These are phyloP conservation scores for Kuschelorhynchus macadamiae DNA, from an alignment of 2,888 invertebrate genomes.

Conservation along the genomic window DNA sequence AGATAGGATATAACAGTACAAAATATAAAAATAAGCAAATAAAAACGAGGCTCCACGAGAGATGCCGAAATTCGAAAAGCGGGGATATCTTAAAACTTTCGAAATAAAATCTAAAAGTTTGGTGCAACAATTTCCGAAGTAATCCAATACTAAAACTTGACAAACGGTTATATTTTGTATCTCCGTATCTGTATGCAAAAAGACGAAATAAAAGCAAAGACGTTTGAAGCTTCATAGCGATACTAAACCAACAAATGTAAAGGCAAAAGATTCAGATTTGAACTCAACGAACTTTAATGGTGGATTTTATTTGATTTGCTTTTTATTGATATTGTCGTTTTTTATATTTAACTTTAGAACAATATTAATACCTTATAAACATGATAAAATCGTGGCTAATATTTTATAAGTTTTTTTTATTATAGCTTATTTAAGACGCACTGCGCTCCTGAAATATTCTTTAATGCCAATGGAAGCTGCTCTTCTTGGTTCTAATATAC, in stretches of 20 bases:
- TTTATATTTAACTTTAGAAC: too few relatives aligned
- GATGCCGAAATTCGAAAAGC: conserved; percentile 20
- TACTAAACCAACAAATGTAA: conserved; percentile 42
- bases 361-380: too few relatives aligned
- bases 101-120: conserved; percentile 55
- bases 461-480: too few relatives aligned
- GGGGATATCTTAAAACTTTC: conserved; percentile 48
- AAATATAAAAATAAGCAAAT: conserved; percentile 17
- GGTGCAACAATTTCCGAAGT: conserved; percentile 56
- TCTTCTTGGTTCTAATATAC: too few relatives aligned
- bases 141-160: conserved; percentile 58
- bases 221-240: conserved; percentile 51
- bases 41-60: conserved; percentile 26
- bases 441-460: too few relatives aligned
- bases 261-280: conserved; percentile 40
- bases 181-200: conserved; percentile 51
- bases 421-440: too few relatives aligned
- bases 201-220: conserved; percentile 54
- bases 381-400: too few relatives aligned
- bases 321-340: conserved; percentile 16
- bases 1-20: conserved; percentile 12
- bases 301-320: conserved; percentile 35
- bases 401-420: too few relatives aligned
- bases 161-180: conserved; percentile 56
- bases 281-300: conserved; percentile 42